A percentile compares a stretch with the other conserved stretches of the same genome.
Conservation (phyloP, 2,888 invertebrate species). For the Arrhopalites spinosus region DNA sequence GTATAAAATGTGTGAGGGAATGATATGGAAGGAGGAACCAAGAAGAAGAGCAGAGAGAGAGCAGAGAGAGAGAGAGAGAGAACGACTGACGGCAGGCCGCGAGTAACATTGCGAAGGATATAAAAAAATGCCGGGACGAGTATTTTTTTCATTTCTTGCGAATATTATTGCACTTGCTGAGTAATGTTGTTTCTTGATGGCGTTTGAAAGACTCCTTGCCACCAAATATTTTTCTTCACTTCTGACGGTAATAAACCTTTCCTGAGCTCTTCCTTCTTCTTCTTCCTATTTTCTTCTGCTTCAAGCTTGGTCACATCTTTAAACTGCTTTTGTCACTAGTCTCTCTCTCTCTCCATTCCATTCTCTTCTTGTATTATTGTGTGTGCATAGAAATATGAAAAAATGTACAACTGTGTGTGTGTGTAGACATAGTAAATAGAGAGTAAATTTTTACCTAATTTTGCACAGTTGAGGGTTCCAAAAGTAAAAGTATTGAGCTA, state of each 20-base stretch:
- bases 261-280: constrained; percentile 29
- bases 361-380: constrained; percentile 2
- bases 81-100: constrained; percentile 9
- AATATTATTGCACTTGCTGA: constrained; percentile 52
- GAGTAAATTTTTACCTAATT: too few relatives aligned
- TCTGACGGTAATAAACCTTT: constrained; percentile 43
- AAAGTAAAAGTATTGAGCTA: too few relatives aligned
- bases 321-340: too few relatives aligned
- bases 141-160: constrained; percentile 43
- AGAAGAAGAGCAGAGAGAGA: constrained; percentile 3
- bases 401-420: background rate
- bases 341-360: constrained; percentile 9
- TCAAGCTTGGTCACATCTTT: too few relatives aligned
- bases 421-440: too few relatives aligned
- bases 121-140: constrained; percentile 20
- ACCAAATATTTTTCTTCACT: constrained; percentile 48
- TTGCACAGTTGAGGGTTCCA: too few relatives aligned
- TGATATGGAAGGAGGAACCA: constrained; percentile 20
- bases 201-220: constrained; percentile 44
- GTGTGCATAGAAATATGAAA: background rate
- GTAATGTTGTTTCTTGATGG: constrained; percentile 49
- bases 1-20: constrained; percentile 29
- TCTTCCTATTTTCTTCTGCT: too few relatives aligned
- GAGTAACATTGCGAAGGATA: constrained; percentile 20
- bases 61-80: background rate